Evolutionary conservation across 2,797 vertebrate genomes (phyloP), one percentile per base, ranked within the genome.

Genomic region (Brachymystax lenok): DNA sequence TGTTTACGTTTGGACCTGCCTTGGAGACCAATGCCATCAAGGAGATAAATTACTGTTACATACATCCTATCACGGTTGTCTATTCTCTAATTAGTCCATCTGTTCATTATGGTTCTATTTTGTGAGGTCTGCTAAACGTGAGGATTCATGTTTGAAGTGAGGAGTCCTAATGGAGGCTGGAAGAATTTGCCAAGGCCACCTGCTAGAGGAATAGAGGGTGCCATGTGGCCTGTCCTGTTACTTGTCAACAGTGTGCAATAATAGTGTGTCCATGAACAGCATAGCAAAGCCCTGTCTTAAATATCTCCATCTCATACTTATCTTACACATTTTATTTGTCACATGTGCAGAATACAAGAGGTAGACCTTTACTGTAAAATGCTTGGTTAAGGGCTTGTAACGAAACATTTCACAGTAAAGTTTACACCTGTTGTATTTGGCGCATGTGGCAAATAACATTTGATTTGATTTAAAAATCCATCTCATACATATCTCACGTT

Each of bases 201-300:
- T 88, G 70, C 51, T 72, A 54, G 40, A 74, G 0, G 35, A 35
- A 35, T 35, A 61, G 40, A 40, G 33, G n/a, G 19, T 24, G 84
- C 85, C 87, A 90, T 90, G 88, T 87, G 87, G 88, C 86, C 87
- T 74, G 78, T 83, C 8, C 59, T 83, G 82, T 90, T 64, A 51
- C 3, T 50, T 71, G 46, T 69, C 83, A 82, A 80, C 86, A 77
- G 83, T 87, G 87, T 89, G 89, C 86, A 87, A 83, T 75, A 74
- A 76, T 61, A 21, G n/a, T 10, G 40, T 86, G 84, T 87, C 69
- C 85, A 85, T 78, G 82, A 27, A 52, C 12, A 7, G 24, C n/a
- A 50, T 21, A 46, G n/a, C 59, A 63, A 63, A 63, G 59, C 59
- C 21, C 21, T 63, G 21, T 24, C 40, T 46, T 10, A 24, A 63